These are phyloP conservation scores for Nomia melanderi DNA, from an alignment of 1,140 invertebrate genomes.

Conservation along the genomic window DNA sequence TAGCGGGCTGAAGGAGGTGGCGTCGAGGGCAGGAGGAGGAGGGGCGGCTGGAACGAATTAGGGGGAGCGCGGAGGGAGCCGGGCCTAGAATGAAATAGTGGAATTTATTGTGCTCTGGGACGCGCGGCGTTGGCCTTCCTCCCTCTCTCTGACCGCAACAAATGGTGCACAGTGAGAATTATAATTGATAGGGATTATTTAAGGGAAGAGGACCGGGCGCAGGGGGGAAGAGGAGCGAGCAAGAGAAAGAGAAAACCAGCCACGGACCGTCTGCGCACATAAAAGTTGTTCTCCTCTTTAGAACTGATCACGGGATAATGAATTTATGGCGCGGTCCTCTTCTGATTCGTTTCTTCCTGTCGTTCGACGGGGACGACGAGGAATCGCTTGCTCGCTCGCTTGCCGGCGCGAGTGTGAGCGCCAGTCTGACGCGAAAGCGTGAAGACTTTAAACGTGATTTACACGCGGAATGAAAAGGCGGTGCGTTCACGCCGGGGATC, in stretches of 20 bases:
- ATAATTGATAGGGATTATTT: conserved; percentile 67
- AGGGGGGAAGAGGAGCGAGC: neutral
- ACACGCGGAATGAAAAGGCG: conserved; percentile 57
- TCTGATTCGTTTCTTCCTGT: conserved; percentile 32
- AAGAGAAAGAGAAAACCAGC: neutral
- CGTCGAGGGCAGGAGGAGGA: conserved; percentile 40
- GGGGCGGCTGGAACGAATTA: conserved; percentile 61
- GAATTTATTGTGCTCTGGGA: conserved; percentile 62
- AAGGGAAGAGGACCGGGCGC: conserved; percentile 16
- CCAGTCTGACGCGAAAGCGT: conserved; percentile 33
- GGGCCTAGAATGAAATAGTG: conserved; percentile 59
- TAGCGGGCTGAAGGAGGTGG: conserved; percentile 10
- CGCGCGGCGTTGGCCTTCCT: conserved; percentile 24
- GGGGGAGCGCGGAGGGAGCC: conserved; percentile 33
- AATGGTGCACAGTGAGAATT: conserved; percentile 59
- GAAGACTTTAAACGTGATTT: conserved; percentile 56
- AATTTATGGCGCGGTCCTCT: conserved; percentile 53
- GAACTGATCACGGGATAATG: conserved; percentile 59
- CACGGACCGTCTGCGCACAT: conserved; percentile 15
- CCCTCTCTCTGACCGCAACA: conserved; percentile 52
- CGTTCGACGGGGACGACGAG: conserved; percentile 7
- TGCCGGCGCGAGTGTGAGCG: no score
- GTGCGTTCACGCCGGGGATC: conserved; percentile 11
- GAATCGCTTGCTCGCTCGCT: neutral
- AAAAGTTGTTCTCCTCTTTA: conserved; percentile 27